Conservation (phyloP, 2,797 vertebrate genomes). For the Allobates femoralis region DNA sequence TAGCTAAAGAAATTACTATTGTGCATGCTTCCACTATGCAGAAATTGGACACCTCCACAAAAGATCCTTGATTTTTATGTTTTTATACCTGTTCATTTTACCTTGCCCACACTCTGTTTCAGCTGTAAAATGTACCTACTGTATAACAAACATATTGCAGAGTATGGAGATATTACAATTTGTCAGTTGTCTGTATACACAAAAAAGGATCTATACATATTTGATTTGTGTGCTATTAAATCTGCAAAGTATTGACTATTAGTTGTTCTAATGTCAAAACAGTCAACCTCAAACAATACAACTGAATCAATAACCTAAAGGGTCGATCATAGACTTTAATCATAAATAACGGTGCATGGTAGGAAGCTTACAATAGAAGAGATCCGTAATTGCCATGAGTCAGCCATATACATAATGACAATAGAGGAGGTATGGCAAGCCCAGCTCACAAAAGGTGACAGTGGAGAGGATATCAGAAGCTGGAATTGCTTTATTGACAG, state of each 20-base stretch:
- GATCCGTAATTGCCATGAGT: conserved; percentile 25
- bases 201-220: not conserved
- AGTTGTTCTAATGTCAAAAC: conserved; percentile 5
- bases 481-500: conserved; percentile 9
- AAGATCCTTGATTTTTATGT: not conserved
- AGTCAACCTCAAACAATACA: conserved; percentile 9
- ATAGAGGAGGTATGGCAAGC: not conserved
- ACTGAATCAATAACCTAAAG: conserved; percentile 13
- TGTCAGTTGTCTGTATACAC: not conserved
- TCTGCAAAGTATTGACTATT: not conserved
- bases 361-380: conserved; percentile 2
- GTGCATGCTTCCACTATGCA: not conserved
- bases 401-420: not conserved
- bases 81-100: not conserved
- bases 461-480: not conserved
- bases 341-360: not conserved
- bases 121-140: not conserved
- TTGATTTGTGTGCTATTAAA: conserved; percentile 4
- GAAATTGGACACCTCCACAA: not conserved
- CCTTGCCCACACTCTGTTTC: not conserved
- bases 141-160: not conserved
- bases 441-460: conserved; percentile 12
- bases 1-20: not conserved
- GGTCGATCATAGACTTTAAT: not conserved
- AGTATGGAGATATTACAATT: too few species aligned